Percentiles rank a stretch among this genome's conserved stretches.
Conservation (phyloP, 2,113 vertebrate species). For the Cranoglanis bouderius region DNA sequence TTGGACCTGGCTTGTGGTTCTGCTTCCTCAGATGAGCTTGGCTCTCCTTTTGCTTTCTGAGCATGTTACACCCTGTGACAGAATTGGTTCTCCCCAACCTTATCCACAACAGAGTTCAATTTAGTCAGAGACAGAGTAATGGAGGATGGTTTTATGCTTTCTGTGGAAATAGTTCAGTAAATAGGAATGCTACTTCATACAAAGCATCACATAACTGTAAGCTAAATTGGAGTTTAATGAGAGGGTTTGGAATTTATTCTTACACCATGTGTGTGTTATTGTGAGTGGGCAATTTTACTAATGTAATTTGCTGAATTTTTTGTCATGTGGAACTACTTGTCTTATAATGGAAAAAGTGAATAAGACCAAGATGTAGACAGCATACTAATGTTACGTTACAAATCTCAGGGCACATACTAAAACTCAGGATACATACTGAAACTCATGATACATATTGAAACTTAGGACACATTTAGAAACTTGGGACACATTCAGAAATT, state of each 20-base stretch:
- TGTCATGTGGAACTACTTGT: slow-evolving; percentile 15
- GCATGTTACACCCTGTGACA: neutral
- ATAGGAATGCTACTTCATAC: neutral
- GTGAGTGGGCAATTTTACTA: neutral
- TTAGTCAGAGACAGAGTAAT: neutral
- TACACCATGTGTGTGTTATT: neutral
- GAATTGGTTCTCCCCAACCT: neutral
- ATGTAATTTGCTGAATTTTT: neutral
- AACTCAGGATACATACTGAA: neutral
- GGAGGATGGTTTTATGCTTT: neutral
- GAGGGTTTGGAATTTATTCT: slow-evolving; percentile 6
- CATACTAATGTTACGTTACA: neutral
- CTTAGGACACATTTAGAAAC: neutral
- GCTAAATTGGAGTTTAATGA: slow-evolving; percentile 10
- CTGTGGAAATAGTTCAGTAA: neutral
- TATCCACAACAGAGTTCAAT: neutral
- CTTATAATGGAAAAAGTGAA: neutral
- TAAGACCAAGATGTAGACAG: neutral
- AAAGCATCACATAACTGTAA: neutral
- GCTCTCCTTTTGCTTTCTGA: neutral
- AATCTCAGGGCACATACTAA: neutral
- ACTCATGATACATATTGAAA: neutral
- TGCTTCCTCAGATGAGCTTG: neutral
- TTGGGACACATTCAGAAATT: neutral
- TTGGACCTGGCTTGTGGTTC: neutral